These are phyloP conservation scores for Scotopteryx bipunctaria DNA, from an alignment of 2,888 invertebrate species.

Conservation along the genomic window DNA sequence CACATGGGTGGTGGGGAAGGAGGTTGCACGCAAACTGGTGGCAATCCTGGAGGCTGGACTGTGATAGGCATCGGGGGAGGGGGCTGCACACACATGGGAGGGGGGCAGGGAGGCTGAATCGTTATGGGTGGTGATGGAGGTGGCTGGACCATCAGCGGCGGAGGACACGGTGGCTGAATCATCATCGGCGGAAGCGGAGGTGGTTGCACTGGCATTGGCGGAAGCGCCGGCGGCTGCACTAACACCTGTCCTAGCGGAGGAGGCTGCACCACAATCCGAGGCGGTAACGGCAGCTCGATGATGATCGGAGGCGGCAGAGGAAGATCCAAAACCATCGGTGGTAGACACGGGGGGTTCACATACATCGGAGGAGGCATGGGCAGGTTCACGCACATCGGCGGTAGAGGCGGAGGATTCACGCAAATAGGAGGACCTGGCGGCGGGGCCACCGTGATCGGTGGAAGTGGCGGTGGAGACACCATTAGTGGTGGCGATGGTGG, in stretches of 20 bases:
- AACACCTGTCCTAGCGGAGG: slow-evolving; percentile 64
- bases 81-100: slow-evolving; percentile 65
- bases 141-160: slow-evolving; percentile 62
- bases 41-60: slow-evolving; percentile 63
- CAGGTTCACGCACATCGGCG: slow-evolving; percentile 60
- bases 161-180: slow-evolving; percentile 65
- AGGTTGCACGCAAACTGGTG: slow-evolving; percentile 65
- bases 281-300: slow-evolving; percentile 65
- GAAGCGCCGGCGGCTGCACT: slow-evolving; percentile 69
- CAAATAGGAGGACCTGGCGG: slow-evolving; percentile 61
- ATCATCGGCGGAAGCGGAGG: slow-evolving; percentile 66
- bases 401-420: slow-evolving; percentile 61
- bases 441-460: slow-evolving; percentile 59
- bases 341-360: slow-evolving; percentile 57
- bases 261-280: slow-evolving; percentile 69
- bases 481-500: slow-evolving; percentile 56
- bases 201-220: slow-evolving; percentile 69
- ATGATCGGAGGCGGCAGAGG: slow-evolving; percentile 63
- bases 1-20: slow-evolving; percentile 60
- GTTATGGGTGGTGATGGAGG: slow-evolving; percentile 64
- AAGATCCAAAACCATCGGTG: slow-evolving; percentile 57
- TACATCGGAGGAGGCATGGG: slow-evolving; percentile 62
- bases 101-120: slow-evolving; percentile 65
- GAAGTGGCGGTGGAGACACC: slow-evolving; percentile 55
- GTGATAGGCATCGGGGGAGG: slow-evolving; percentile 64